Evolutionary conservation across 2,113 vertebrate species (phyloP).

Genomic region (Siphamia tubifer): DNA sequence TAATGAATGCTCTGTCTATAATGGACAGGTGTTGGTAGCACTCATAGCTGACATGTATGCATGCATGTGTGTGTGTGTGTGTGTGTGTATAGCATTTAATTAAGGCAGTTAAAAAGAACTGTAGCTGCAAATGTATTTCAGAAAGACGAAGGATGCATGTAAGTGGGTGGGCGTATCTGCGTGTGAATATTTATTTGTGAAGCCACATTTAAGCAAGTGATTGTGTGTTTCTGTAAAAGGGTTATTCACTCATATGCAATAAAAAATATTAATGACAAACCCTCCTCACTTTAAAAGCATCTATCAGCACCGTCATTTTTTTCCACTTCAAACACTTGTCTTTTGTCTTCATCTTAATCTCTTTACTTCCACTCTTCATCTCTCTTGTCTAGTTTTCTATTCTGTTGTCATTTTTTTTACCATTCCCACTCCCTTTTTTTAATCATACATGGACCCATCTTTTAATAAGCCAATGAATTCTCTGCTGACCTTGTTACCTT

Average conservation of each 20-base stretch:
- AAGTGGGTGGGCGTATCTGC: background rate
- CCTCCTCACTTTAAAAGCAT: constrained; percentile 25
- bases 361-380: background rate
- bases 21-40: background rate
- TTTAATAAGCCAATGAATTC: constrained; percentile 41
- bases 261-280: background rate
- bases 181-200: background rate
- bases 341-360: background rate
- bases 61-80: too few species aligned
- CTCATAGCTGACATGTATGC: constrained; percentile 26
- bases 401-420: constrained; percentile 17
- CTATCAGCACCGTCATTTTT: background rate
- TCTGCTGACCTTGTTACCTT: constrained; percentile 39
- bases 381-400: background rate
- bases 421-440: constrained; percentile 20
- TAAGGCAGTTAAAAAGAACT: background rate
- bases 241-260: background rate
- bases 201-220: background rate
- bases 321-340: background rate
- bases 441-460: constrained; percentile 32
- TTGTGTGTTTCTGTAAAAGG: background rate
- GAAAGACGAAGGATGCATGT: background rate
- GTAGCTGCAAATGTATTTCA: background rate
- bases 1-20: constrained; percentile 40
- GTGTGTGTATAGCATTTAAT: background rate